Evolutionary conservation across 1,140 invertebrate genomes (phyloP), one percentile per base, ranked within the genome.

Genomic region (Drosophila ironensis): DNA sequence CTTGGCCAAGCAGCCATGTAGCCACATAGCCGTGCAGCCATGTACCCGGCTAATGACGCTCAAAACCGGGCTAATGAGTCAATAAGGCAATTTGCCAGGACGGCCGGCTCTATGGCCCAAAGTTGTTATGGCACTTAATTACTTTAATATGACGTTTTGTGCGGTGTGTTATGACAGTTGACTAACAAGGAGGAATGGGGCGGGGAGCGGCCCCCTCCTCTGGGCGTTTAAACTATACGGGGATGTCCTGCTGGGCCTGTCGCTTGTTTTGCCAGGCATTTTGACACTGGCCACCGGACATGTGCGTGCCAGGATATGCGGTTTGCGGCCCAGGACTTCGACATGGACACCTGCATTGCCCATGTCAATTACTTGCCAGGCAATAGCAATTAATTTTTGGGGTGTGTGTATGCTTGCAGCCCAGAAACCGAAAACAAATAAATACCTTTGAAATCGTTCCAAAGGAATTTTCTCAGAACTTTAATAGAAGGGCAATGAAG

Each of bases 61-160:
- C 72, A 45, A 78, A 76, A 78, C 54, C 59, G 35, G 80, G 63
- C 78, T 82, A 82, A 82, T 82, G 78, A 82, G 78, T 82, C 78
- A 84, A 82, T 82, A 82, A 84, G 63, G 53, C 78, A 73, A 84
- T 77, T 77, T 82, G 59, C 41, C 44, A 54, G 12, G 11, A 20
- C 17, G 11, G 30, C 24, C 16, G 3, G 3, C 16, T 6, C 24
- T 11, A 35, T 37, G 52, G 38, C 64, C 53, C 37, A 51, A 46
- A 59, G 44, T 64, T 80, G 72, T 74, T 66, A 69, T 84, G 47
- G 25, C 80, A 86, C 80, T 86, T 82, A 82, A 82, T 84, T 82
- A 82, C 73, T 84, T 73, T 70, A 84, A 73, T 84, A 84, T 78
- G 78, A 53, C 70, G 59, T 70, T 73, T 69, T 48, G 56, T 63